Base-by-base conservation (phyloP, 2,888 invertebrate species). In the Caenorhabditis angaria region DNA sequence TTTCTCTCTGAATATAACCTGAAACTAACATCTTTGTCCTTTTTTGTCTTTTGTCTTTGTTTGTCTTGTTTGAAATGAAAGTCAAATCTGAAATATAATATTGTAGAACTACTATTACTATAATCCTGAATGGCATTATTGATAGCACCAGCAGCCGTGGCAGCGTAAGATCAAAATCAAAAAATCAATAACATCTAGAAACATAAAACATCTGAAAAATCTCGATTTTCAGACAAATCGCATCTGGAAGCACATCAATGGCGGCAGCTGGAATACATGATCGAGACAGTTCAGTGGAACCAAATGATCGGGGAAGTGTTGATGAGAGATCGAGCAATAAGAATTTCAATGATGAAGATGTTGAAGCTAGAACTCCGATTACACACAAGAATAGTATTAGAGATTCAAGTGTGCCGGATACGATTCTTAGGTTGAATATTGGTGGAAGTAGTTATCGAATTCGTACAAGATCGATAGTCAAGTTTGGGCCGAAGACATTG, bases 401-500 rank as follows among this genome's bases (percentile, higher is more conserved):
- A 27, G 77, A 80, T 29, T 41, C 41, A 18, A 67, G 57, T 32
- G 61, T 66, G 18, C 74, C 83, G 70, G 86, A 84, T 69, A 69
- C 82, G 18, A 86, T 86, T 29, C 77, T 86, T n/a, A 68, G 85
- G 50, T 67, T 86, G 61, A 87, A 82, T 70, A 85, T 86, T 58
- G 86, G 86, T 14, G 86, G 86, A 48, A 79, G 79, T 55, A 77
- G 80, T 32, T 86, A 86, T 61, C 78, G 86, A 1, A 84, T 86
- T 54, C 76, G 86, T 25, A 82, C 84, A 12, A 61, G 84, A 10
- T 82, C 82, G 8, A 84, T 86, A 50, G 66, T 85, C 48, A 84
- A 83, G 60, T 85, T 80, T 55, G 85, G 84, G 4, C 85, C 85
- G 18, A 84, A 78, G 35, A 85, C 85, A 2, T 57, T 80, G 48